Conservation (phyloP, 2,113 vertebrate genomes). For the Tursiops truncatus region DNA sequence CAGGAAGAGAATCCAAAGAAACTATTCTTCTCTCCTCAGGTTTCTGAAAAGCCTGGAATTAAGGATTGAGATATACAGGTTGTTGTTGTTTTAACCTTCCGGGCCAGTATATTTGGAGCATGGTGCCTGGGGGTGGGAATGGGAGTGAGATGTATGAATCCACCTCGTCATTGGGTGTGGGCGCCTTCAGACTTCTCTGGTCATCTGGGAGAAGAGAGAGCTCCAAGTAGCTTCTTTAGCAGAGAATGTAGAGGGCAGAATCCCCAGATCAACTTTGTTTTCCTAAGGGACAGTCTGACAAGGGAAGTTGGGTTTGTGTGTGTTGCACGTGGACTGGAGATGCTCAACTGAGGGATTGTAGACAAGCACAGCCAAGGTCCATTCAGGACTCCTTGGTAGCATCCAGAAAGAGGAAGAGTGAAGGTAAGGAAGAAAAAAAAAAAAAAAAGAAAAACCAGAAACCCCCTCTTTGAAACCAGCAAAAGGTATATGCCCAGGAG, state of each 20-base stretch:
- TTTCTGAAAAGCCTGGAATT: not conserved
- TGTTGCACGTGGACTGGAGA: not conserved
- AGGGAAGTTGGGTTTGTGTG: not conserved
- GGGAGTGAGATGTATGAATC: not conserved
- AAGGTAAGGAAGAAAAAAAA: not conserved
- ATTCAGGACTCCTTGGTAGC: not conserved
- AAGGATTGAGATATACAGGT: not conserved
- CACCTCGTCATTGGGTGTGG: not conserved
- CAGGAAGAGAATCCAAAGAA: not conserved
- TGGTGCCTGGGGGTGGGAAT: not conserved
- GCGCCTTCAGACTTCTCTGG: not conserved
- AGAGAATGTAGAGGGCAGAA: not conserved
- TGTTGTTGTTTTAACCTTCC: not conserved
- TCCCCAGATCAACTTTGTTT: not conserved
- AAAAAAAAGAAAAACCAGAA: not conserved
- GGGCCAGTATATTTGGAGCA: not conserved
- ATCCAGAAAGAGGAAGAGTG: not conserved
- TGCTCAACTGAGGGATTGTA: not conserved
- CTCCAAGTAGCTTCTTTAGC: not conserved
- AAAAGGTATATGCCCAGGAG: not conserved
- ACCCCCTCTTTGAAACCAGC: conserved; percentile 2
- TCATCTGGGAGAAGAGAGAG: not conserved
- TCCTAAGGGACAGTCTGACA: not conserved
- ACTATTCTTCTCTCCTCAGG: not conserved
- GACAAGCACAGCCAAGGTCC: not conserved